phyloP scores from a whole-genome alignment of 2,888 invertebrate genomes.

The Villa cingulata region DNA sequence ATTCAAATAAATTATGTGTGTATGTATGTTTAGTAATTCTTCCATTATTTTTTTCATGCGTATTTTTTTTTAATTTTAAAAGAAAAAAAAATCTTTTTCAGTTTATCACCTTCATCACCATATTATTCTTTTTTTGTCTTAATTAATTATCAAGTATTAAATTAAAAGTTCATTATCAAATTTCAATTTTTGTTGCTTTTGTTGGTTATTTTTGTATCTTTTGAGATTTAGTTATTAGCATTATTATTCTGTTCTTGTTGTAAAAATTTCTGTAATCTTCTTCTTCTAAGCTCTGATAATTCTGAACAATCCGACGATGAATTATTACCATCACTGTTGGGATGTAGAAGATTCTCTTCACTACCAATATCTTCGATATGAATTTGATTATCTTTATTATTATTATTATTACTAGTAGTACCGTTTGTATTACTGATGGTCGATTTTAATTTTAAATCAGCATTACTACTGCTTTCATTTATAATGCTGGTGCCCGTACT shows the following conservation, averaged over 20 bases:
- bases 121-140: too few species aligned
- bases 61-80: background rate
- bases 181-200: too few species aligned
- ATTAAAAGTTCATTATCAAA: too few species aligned
- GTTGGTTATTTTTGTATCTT: constrained; percentile 4
- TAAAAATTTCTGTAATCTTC: constrained; percentile 60
- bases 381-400: constrained; percentile 17
- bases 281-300: constrained; percentile 57
- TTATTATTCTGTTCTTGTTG: constrained; percentile 3
- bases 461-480: too few species aligned
- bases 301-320: constrained; percentile 27
- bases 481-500: too few species aligned
- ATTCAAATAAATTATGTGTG: too few species aligned
- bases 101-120: too few species aligned
- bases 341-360: constrained; percentile 24
- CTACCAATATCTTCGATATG: constrained; percentile 33
- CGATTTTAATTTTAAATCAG: background rate
- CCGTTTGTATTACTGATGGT: background rate
- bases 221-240: constrained; percentile 1
- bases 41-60: background rate
- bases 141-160: too few species aligned
- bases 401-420: background rate
- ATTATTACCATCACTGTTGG: constrained; percentile 11
- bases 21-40: too few species aligned
- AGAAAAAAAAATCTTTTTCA: too few species aligned